Base-by-base conservation (phyloP, 2,797 vertebrate genomes). In the Nothura maculosa region DNA sequence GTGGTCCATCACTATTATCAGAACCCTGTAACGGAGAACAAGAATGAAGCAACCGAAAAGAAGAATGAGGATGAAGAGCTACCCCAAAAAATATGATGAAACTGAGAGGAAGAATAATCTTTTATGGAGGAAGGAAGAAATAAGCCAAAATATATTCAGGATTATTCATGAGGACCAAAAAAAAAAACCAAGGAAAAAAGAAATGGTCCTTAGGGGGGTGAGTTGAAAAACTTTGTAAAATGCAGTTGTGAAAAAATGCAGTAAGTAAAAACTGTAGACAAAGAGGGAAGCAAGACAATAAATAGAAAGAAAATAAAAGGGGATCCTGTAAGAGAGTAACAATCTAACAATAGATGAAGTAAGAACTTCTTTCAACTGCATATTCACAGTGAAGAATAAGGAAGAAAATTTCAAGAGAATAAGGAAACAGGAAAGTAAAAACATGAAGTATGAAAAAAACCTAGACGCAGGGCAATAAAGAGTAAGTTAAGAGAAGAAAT, bases 1-100 rank as follows among this genome's bases (percentile, higher is more conserved):
- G 47, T 70, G 66, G 57, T 47, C 73, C 74, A 85, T 90, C 76
- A 77, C 88, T n/a, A 77, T 92, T 93, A 93, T 19, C 77, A 93
- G 48, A 75, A 58, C 54, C 93, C 30, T 72, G 17, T 0, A 4
- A 76, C 50, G 8, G 43, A 75, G 67, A 81, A 74, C 69, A 55
- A 43, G 24, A 85, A 90, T 6, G 58, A 83, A 93, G 69, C 2
- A 61, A 75, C 38, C 30, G 89, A 17, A 68, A 76, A 79, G 76
- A 63, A 1, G 1, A 86, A 86, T 47, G 52, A 70, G 89, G 25
- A 40, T 28, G 2, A 4, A 73, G 92, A 79, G 72, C 82, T 63
- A 68, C 20, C 1, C 1, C 0, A 82, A 83, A 57, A 83, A 81
- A 66, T 81, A 60, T 81, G 80, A 77, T 68, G 64, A 40, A 55